phyloP scores from a whole-genome alignment of 2,888 invertebrate species.

The Electrophaes corylata region DNA sequence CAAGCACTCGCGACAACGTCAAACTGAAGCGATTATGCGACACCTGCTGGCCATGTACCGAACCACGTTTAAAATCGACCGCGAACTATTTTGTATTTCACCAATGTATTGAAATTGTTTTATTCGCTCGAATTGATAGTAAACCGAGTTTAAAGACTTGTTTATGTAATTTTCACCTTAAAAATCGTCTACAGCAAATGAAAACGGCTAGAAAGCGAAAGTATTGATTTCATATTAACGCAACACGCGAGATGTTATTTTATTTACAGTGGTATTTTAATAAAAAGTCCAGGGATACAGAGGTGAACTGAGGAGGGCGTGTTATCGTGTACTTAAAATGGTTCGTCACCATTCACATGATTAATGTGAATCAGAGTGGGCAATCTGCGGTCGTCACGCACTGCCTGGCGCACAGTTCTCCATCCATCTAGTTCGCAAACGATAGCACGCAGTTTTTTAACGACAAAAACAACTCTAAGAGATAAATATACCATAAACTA shows the following conservation, averaged over 20 bases:
- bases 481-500: constrained; percentile 43
- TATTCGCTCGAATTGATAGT: constrained; percentile 4
- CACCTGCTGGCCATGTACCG: constrained; percentile 48
- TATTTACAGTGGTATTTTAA: constrained; percentile 40
- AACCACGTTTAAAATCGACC: constrained; percentile 66
- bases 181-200: constrained; percentile 6
- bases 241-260: constrained; percentile 46
- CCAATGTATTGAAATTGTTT: constrained; percentile 14
- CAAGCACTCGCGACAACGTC: constrained; percentile 66
- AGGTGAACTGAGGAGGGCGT: constrained; percentile 58
- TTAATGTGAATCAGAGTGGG: constrained; percentile 73
- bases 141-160: constrained; percentile 3
- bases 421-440: constrained; percentile 31
- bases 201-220: constrained; percentile 33
- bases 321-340: constrained; percentile 77
- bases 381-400: constrained; percentile 66
- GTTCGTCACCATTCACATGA: constrained; percentile 80
- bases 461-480: constrained; percentile 36
- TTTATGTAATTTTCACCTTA: constrained; percentile 18
- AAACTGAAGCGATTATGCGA: constrained; percentile 44
- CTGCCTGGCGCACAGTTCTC: constrained; percentile 44
- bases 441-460: constrained; percentile 11
- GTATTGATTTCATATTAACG: constrained; percentile 76
- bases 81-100: constrained; percentile 51
- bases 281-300: constrained; percentile 46